Base-by-base conservation (phyloP, 2,888 invertebrate species). In the Campopleginae sp. region DNA sequence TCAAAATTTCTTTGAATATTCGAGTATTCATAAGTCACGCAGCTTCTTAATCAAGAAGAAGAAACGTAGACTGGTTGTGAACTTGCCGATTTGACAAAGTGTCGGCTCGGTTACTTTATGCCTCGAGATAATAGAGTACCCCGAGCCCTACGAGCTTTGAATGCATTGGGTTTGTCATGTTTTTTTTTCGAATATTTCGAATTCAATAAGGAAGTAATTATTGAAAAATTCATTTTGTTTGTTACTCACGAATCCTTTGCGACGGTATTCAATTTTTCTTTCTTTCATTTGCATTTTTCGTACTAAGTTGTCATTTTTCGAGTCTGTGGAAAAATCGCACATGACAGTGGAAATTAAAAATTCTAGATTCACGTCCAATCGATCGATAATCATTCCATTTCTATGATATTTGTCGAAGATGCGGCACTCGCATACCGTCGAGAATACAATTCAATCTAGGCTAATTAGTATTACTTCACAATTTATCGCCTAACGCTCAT, bases 71-170 rank as follows among this genome's bases (percentile, higher is more conserved):
- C n/a, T 65, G 38, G 38, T 65, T 38, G 65, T n/a, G n/a, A 38
- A 48, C 44, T 19, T 23, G 46, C 31, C 12, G 19, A 76, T 51
- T 42, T 71, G 23, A 74, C 12, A 38, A 83, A 85, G 65, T 78
- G 63, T 46, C 23, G 70, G 63, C 80, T 84, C 84, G 80, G 19
- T 79, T 86, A 86, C 80, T 78, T 77, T 86, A 82, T 84, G 81
- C 42, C 51, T 65, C 23, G 46, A n/a, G 44, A 75, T 80, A 71
- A 85, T 85, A 84, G 65, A 80, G 79, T 84, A 77, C 31, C 74
- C 19, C 44, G 83, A 86, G 79, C 61, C 31, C 68, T 17, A 44
- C 12, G 48, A 79, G 66, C 77, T 74, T 75, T 65, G 10, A 46
- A 71, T 48, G 10, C 44, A 12, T 61, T 68, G 19, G 54, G 7